Evolutionary conservation across 2,888 invertebrate species (phyloP), one percentile per base, ranked within the genome.

Genomic region (Rhaphigaster nebulosa): DNA sequence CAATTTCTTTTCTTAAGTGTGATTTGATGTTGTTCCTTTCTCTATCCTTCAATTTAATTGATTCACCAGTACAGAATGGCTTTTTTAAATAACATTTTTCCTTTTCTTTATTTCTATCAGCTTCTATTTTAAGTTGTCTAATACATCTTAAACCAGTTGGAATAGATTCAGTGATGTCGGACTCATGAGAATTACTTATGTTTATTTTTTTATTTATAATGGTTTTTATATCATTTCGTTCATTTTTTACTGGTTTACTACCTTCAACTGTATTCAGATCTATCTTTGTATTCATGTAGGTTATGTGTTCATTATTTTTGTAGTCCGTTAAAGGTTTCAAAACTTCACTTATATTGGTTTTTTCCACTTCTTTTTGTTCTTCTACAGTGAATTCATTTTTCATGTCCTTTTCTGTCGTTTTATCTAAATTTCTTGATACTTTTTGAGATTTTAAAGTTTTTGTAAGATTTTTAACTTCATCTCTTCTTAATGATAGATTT

Each of bases 71-170:
- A 80, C 26, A 26, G 0, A 12, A 13, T 41, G 41, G 23, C 18
- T 80, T 38, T 80, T 80, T 41, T 23, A 80, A 26, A 15, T 18
- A 29, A 65, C 15, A 65, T 80, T 26, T 41, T 38, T 76, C 20
- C 23, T 15, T 34, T 76, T 18, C 76, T 38, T 76, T 76, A 5
- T 80, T 41, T 26, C n/a, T n/a, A 84, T 45, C 80, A 26, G 26
- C 4, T 45, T 84, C 45, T 50, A 84, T n/a, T 84, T 84, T 41
- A n/a, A 2, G 41, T 84, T 84, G n/a, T 23, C 38, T 84, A n/a
- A 84, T 84, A 50, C 84, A 45, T 45, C 84, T 84, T 50, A 50
- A 41, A 18, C 84, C 84, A 84, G 45, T 84, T 10, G 84, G 84
- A 84, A 84, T 84, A 6, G 26, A 50, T 26, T 84, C 84, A 45